phyloP scores from a whole-genome alignment of 1,140 invertebrate species.

The Oreohelix idahoensis region DNA sequence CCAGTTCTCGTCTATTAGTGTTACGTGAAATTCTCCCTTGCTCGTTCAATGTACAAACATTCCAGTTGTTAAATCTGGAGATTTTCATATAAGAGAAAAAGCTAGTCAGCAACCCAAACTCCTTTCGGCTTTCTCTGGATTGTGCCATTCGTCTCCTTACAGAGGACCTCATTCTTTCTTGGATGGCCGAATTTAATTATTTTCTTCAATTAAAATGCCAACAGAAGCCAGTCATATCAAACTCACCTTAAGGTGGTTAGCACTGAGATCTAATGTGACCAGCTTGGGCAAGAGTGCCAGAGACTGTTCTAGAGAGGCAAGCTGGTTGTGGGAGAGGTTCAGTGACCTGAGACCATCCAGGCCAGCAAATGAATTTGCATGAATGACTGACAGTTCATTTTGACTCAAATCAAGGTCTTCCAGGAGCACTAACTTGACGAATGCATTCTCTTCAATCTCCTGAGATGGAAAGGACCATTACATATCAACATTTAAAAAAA shows the following conservation, averaged over 20 bases:
- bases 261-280: constrained; percentile 46
- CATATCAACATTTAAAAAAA: no score
- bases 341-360: constrained; percentile 43
- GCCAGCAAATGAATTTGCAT: constrained; percentile 48
- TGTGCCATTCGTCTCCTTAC: no score
- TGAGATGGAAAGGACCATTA: constrained; percentile 23
- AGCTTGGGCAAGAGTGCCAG: constrained; percentile 48
- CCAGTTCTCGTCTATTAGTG: no score
- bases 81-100: no score
- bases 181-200: no score
- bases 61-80: no score
- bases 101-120: no score
- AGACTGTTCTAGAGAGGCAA: constrained; percentile 43
- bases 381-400: constrained; percentile 50
- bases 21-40: no score
- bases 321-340: constrained; percentile 55
- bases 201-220: not conserved
- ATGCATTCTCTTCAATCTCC: constrained; percentile 46
- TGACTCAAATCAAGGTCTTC: constrained; percentile 50
- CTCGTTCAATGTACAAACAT: no score
- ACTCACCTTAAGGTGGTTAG: constrained; percentile 48
- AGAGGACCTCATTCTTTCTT: no score
- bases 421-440: constrained; percentile 39
- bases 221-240: not conserved
- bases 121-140: no score